Base-by-base conservation (phyloP, 2,113 vertebrate genomes). In the Fukomys damarensis region DNA sequence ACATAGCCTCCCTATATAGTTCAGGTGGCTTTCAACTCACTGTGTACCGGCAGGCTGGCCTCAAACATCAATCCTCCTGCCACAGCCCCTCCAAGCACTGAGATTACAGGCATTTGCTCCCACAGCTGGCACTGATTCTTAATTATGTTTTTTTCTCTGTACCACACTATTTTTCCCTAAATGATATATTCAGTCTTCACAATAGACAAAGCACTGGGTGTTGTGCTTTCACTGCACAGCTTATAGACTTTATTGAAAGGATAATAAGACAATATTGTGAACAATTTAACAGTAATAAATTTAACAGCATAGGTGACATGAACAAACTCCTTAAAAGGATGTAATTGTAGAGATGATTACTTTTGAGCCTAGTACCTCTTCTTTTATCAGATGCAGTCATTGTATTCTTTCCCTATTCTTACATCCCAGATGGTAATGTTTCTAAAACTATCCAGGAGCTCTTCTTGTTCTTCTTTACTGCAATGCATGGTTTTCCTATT, bases 261-360 rank as follows among this genome's bases (percentile, higher is more conserved):
- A 77, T 93, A 94, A 41, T 77, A 94, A 92, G 54, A 91, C 38
- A 89, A 58, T 58, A 63, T 72, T 86, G 46, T 93, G 32, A 88
- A 66, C 22, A 72, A 52, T 38, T 92, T 82, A 77, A 72, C 74
- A 58, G 2, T 81, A 87, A 76, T 83, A 91, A 91, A 63, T 94
- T 87, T 61, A 94, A 32, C 28, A 70, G 24, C 32, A 94, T 79
- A 86, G 46, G 61, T 94, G 74, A 97, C 68, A 72, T 41, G 26
- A 59, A 93, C 58, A 92, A 43, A 82, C 65, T 85, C 63, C n/a
- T 94, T 79, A 84, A 54, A 90, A 94, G n/a, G 46, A 84, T n/a
- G 28, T 92, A 77, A 81, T 86, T 88, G 56, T 92, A 72, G 59
- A 89, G 56, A 86, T 89, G 0, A 66, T 74, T 95, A 65, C 28